Evolutionary conservation across 2,888 invertebrate genomes (phyloP), one percentile per base, ranked within the genome.

Genomic region (Nomada ruficornis): DNA sequence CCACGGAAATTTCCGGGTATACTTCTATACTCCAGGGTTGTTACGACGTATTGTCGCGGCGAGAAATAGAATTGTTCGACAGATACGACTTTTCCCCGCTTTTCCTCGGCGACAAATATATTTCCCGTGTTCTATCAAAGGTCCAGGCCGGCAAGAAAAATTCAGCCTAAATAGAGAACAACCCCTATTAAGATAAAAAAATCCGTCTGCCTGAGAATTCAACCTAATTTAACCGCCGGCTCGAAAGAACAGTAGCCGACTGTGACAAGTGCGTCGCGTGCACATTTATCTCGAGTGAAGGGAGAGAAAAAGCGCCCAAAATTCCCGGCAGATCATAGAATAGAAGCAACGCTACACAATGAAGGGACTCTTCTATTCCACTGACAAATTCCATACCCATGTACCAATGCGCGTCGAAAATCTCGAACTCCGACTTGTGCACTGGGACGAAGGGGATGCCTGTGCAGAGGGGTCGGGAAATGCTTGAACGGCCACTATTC

Each of bases 341-440:
- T 15, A 50, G 18, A 18, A 2, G 18, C 18, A n/a, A 13, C 11
- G 15, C 36, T n/a, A 57, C 44, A n/a, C 50, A 55, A n/a, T 57
- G 57, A 29, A 44, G 11, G 42, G 23, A 29, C 65, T 29, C 26
- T 55, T 20, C 15, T 60, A 60, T 67, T 72, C 77, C 63, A 77
- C 75, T 60, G 44, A 70, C 82, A 84, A 87, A 36, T 86, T 85
- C 79, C 85, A 86, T 87, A 87, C 85, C 72, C 78, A 77, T 69
- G 68, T 57, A 60, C 3, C 11, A 29, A 13, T 5, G 52, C 59
- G 20, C 59, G 42, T 18, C 15, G 70, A 26, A 78, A 67, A 68
- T 67, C 36, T 63, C 26, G 26, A 79, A 62, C 59, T 50, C 26
- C 26, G 13, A 23, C 42, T 11, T 10, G n/a, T 18, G 57, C 10